phyloP scores from a whole-genome alignment of 2,113 vertebrate genomes.

The Vulpes lagopus region DNA sequence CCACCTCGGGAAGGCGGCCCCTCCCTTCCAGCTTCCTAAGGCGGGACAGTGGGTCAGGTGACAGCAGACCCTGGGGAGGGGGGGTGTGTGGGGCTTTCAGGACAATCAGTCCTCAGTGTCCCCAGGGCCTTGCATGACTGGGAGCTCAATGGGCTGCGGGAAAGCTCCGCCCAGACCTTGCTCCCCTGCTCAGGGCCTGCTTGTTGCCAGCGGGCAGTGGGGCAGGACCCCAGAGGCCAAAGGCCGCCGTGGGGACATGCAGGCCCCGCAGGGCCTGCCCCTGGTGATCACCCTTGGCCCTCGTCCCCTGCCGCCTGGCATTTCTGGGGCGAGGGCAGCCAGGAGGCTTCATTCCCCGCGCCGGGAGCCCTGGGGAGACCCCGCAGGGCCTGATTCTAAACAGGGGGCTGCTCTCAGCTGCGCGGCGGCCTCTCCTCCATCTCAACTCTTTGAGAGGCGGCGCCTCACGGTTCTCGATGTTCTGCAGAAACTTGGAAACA shows the following conservation, averaged over 20 bases:
- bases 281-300: fast-evolving
- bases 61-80: not conserved
- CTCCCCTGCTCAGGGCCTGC: not conserved
- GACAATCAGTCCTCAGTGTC: constrained; percentile 8
- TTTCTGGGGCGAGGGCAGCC: not conserved
- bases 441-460: not conserved
- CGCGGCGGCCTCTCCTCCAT: not conserved
- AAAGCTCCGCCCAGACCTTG: not conserved
- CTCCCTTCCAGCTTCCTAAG: not conserved
- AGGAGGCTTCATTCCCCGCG: not conserved
- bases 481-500: constrained; percentile 44
- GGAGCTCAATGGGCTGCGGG: not conserved
- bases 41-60: not conserved
- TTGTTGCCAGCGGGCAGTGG: not conserved
- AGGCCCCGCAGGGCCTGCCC: not conserved
- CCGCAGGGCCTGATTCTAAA: not conserved
- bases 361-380: not conserved
- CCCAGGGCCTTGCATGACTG: not conserved
- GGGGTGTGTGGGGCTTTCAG: not conserved
- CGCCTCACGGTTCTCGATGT: not conserved
- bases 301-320: not conserved
- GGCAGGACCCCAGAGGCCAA: not conserved
- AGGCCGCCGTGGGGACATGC: not conserved
- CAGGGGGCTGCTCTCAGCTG: not conserved
- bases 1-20: not conserved